Percentiles rank a stretch among this genome's conserved stretches.
phyloP scores from a whole-genome alignment of 2,888 invertebrate genomes.

The Folsomia manolachei region DNA sequence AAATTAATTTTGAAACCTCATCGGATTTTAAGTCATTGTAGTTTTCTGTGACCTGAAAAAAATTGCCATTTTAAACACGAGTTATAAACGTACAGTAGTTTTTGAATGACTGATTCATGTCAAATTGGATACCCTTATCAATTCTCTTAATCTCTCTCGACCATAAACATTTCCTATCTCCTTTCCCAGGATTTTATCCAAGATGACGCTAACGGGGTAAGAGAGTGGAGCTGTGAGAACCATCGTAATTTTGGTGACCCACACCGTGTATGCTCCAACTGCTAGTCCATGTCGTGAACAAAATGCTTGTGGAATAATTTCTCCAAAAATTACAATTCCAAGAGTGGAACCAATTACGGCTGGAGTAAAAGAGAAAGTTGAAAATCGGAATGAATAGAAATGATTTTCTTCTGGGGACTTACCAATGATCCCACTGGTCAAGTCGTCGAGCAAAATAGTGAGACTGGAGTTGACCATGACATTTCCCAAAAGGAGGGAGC shows the following conservation, averaged over 20 bases:
- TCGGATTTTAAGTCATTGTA: constrained; percentile 55
- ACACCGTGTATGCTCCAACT: constrained; percentile 91
- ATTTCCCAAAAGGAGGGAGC: constrained; percentile 72
- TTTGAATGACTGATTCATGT: too few relatives aligned
- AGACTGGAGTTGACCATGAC: constrained; percentile 97
- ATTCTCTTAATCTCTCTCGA: constrained; percentile 89
- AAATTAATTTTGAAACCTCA: too few relatives aligned
- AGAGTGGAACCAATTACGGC: constrained; percentile 84
- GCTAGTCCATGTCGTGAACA: constrained; percentile 93
- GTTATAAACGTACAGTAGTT: too few relatives aligned
- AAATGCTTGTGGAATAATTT: constrained; percentile 92
- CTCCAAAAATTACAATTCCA: constrained; percentile 92
- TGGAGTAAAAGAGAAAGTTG: too few relatives aligned
- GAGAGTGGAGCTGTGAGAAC: constrained; percentile 85
- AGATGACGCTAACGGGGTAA: constrained; percentile 82
- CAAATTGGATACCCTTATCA: constrained; percentile 86
- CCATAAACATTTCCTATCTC: constrained; percentile 97
- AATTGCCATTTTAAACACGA: too few relatives aligned
- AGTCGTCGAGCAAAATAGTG: constrained; percentile 89
- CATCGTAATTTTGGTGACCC: constrained; percentile 92
- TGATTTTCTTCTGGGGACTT: too few relatives aligned
- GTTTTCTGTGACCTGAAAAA: constrained; percentile 52
- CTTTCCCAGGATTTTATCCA: constrained; percentile 88
- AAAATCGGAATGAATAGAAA: too few relatives aligned
- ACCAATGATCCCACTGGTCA: constrained; percentile 73